Base-by-base conservation (phyloP, 2,113 vertebrate species). In the Geococcyx californianus region DNA sequence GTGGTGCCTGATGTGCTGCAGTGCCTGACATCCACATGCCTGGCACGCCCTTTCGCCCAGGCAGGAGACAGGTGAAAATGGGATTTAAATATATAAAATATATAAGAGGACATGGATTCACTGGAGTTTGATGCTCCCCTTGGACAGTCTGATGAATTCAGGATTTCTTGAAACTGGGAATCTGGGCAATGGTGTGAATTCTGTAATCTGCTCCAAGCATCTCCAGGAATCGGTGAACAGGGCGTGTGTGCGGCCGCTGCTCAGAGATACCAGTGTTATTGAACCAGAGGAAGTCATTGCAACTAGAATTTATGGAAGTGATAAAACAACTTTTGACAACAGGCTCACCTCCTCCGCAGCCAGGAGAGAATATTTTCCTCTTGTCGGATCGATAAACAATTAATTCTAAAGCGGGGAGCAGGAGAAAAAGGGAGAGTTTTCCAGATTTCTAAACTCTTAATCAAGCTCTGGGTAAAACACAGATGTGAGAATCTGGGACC, bases 351-450 rank as follows among this genome's bases (percentile, higher is more conserved):
- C 80, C 91, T 89, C 84, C 1, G 25, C 87, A 56, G 91, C 77
- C 2, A 40, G 70, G 78, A 58, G 94, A 63, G 94, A 90, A 89
- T 64, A 78, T 95, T 94, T 94, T 49, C 93, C 84, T 91, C 77
- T 33, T 64, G 93, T 87, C 2, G 89, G 94, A 95, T 97, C 91
- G 34, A 97, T 97, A 96, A 95, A 94, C 96, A 97, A 96, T 96
- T 95, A 96, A 95, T 96, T 76, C 84, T 38, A 64, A 78, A 81
- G 88, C 86, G n/a, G 90, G 88, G 84, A 95, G 91, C 56, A 16
- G 6, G 73, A 90, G 92, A 77, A 84, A 90, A 90, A 88, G 69
- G 82, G 88, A 91, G 90, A 90, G 64, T 93, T 95, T 94, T 95
- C 87, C 89, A 70, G 91, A 82, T 93, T 82, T 82, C 96, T 84